phyloP scores from a whole-genome alignment of 2,797 vertebrate species.

The Centropyge bicolor region DNA sequence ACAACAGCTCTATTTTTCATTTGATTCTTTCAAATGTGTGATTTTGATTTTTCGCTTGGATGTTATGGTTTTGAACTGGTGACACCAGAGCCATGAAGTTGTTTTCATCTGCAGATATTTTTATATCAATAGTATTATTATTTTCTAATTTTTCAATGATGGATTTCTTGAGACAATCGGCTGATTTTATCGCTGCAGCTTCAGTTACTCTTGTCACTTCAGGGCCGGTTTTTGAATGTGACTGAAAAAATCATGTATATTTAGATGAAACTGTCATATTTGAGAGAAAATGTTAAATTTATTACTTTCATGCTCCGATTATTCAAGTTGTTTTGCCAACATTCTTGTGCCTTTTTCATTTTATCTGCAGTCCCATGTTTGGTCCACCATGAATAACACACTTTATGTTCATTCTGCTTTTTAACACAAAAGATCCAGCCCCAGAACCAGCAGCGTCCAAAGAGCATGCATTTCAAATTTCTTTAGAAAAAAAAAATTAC shows the following conservation, averaged over 20 bases:
- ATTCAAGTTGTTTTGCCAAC: background rate
- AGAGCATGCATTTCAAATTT: too few species aligned
- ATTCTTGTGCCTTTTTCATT: background rate
- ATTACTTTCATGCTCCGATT: background rate
- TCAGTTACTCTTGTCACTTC: conserved; percentile 27
- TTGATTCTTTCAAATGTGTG: conserved; percentile 21
- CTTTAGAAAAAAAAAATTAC: too few species aligned
- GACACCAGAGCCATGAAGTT: background rate
- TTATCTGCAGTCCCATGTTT: too few species aligned
- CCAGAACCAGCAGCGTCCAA: too few species aligned
- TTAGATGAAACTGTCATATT: background rate
- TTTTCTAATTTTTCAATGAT: background rate
- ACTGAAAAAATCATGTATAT: background rate
- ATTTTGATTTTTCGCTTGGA: conserved; percentile 30
- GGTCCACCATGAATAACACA: background rate
- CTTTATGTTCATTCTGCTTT: background rate
- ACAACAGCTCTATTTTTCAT: background rate
- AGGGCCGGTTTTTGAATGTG: background rate
- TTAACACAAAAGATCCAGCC: too few species aligned
- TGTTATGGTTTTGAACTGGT: conserved; percentile 19
- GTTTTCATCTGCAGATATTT: conserved; percentile 43
- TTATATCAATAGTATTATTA: conserved; percentile 12
- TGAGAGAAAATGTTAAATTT: background rate
- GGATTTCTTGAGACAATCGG: conserved; percentile 39
- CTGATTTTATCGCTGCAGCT: background rate